Percentiles rank a stretch among this genome's conserved stretches.
Evolutionary conservation across 1,140 invertebrate genomes (phyloP).

Genomic region (Drosophila sechellia): DNA sequence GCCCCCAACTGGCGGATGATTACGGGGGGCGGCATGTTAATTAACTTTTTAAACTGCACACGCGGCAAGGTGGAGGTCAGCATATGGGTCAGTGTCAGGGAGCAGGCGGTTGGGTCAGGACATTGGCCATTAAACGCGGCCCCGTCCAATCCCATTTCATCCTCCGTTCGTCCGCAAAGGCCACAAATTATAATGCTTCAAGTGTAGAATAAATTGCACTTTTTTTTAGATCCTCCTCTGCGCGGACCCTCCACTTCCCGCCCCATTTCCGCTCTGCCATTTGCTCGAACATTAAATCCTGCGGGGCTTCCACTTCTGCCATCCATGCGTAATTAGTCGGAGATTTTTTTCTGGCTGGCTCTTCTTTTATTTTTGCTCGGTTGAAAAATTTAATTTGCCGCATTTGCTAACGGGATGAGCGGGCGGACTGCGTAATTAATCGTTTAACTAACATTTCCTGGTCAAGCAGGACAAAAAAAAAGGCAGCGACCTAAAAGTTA

Average conservation of each 20-base stretch:
- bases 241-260: conserved; percentile 8
- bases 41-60: conserved; percentile 77
- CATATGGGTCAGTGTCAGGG: conserved; percentile 57
- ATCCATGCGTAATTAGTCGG: conserved; percentile 82
- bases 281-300: conserved; percentile 52
- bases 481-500: conserved; percentile 18
- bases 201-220: conserved; percentile 78
- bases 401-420: conserved; percentile 24
- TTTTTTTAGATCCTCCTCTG: conserved; percentile 47
- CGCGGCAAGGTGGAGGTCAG: conserved; percentile 44
- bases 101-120: conserved; percentile 8
- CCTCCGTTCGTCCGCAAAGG: conserved; percentile 42
- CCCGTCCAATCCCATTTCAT: conserved; percentile 58
- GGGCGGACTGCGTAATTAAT: conserved; percentile 69
- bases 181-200: conserved; percentile 82
- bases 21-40: conserved; percentile 63
- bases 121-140: conserved; percentile 67
- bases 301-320: conserved; percentile 65
- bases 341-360: conserved; percentile 50
- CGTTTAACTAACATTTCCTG: conserved; percentile 71
- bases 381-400: conserved; percentile 74
- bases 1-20: conserved; percentile 42
- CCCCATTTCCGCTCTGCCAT: conserved; percentile 42
- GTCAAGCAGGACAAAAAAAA: conserved; percentile 23
- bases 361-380: conserved; percentile 31